Base-by-base conservation (phyloP, 2,888 invertebrate species). In the Latheticus oryzae region DNA sequence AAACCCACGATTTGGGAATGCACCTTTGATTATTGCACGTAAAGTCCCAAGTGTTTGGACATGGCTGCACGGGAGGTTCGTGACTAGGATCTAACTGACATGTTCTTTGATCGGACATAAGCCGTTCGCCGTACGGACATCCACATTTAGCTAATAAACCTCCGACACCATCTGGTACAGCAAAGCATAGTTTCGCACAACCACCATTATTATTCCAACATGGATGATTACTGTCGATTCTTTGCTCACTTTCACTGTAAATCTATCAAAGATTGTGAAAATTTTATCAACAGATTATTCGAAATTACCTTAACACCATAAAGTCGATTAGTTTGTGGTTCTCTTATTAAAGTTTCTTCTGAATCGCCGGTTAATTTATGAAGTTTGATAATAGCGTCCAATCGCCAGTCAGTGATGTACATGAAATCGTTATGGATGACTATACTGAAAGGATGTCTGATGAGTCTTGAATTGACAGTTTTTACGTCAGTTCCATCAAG, bases 401-500 rank as follows among this genome's bases (percentile, higher is more conserved):
- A 79, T 37, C 97, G 83, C 95, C 98, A 98, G 77, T 99, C 97
- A 0, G 97, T 96, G 35, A 97, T 95, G 77, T 96, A 99, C 86
- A 98, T 91, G 82, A 90, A 94, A 13, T 95, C 91, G 62, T 87
- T 85, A 75, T 93, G 88, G 57, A 97, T 91, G 0, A 95, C 94
- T 32, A 97, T 92, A 2, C 91, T 95, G 81, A 95, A 95, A 0
- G 95, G 95, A 83, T 93, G 95, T 45, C 90, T 84, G 47, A 93
- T 95, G 5, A 95, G 80, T 40, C 90, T 82, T 0, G 95, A 95
- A 70, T 89, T 91, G 0, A 97, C 90, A 0, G 95, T 97, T 69
- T 87, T 88, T 0, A 97, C 91, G 74, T 97, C 95, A 0, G 87
- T 88, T 0, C 97, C 97, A 73, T 97, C 94, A 2, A 97, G 81